phyloP scores from a whole-genome alignment of 1,140 invertebrate species.

The Euura lappo region DNA sequence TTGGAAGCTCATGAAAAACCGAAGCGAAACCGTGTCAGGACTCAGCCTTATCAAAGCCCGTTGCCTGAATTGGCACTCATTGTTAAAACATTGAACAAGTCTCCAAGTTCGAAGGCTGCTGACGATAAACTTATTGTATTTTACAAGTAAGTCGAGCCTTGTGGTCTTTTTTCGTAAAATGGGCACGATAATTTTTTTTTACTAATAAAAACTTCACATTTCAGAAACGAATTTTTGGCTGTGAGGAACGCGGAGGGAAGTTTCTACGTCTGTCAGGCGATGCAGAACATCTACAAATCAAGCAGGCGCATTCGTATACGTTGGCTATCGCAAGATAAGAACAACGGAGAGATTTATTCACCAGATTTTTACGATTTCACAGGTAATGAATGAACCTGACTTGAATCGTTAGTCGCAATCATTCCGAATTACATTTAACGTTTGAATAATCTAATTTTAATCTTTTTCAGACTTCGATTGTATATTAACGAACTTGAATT shows the following conservation, averaged over 20 bases:
- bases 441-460: slow-evolving; percentile 17
- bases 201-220: slow-evolving; percentile 39
- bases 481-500: slow-evolving; percentile 84
- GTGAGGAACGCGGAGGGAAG: slow-evolving; percentile 87
- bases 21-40: slow-evolving; percentile 67
- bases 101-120: slow-evolving; percentile 64
- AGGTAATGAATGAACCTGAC: slow-evolving; percentile 59
- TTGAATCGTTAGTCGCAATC: slow-evolving; percentile 20
- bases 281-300: slow-evolving; percentile 89
- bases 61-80: slow-evolving; percentile 77
- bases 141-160: slow-evolving; percentile 70
- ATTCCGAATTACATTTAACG: no score
- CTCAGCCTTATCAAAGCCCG: slow-evolving; percentile 83
- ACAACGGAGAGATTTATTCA: slow-evolving; percentile 76
- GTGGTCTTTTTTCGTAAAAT: slow-evolving; percentile 10
- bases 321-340: slow-evolving; percentile 83
- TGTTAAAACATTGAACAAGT: slow-evolving; percentile 72
- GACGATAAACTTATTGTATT: slow-evolving; percentile 87
- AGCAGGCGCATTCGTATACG: slow-evolving; percentile 84
- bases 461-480: slow-evolving; percentile 81
- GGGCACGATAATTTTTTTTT: slow-evolving; percentile 18
- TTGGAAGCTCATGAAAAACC: slow-evolving; percentile 48
- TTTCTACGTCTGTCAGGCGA: slow-evolving; percentile 89
- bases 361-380: slow-evolving; percentile 90
- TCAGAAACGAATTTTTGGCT: slow-evolving; percentile 86